Conservation (phyloP, 2,797 vertebrate genomes). For the Eulemur albifrons region DNA sequence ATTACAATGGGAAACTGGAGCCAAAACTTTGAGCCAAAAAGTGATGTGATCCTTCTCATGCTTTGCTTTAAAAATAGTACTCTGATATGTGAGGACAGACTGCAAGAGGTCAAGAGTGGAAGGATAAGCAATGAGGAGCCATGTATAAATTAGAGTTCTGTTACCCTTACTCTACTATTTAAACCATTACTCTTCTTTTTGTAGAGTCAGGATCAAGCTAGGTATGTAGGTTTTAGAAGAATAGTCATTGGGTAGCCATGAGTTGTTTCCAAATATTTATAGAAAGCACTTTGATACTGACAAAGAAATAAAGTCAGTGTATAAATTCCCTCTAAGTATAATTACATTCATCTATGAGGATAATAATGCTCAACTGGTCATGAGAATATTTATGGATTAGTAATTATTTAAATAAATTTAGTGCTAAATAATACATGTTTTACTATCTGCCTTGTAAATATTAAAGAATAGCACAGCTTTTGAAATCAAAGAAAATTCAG, state of each 20-base stretch:
- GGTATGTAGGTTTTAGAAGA: background rate
- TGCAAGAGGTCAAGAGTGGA: background rate
- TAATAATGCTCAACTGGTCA: background rate
- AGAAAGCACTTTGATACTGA: background rate
- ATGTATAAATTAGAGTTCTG: background rate
- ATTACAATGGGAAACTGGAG: background rate
- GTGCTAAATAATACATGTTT: background rate
- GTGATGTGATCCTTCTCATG: background rate
- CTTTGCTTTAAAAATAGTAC: background rate
- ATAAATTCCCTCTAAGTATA: constrained; percentile 2
- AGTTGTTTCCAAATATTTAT: constrained; percentile 43
- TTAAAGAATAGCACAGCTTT: background rate
- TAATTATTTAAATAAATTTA: constrained; percentile 29
- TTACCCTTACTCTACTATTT: background rate
- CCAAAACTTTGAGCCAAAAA: background rate
- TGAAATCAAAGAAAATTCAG: background rate
- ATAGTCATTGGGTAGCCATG: background rate
- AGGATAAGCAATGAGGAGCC: background rate
- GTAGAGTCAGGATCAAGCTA: background rate
- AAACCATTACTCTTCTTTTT: background rate
- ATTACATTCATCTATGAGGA: background rate
- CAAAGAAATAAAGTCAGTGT: background rate
- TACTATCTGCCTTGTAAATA: background rate
- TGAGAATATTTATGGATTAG: background rate
- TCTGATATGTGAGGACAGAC: background rate